These are phyloP conservation scores for Steinernema feltiae DNA, from an alignment of 1,140 invertebrate genomes.

Conservation along the genomic window DNA sequence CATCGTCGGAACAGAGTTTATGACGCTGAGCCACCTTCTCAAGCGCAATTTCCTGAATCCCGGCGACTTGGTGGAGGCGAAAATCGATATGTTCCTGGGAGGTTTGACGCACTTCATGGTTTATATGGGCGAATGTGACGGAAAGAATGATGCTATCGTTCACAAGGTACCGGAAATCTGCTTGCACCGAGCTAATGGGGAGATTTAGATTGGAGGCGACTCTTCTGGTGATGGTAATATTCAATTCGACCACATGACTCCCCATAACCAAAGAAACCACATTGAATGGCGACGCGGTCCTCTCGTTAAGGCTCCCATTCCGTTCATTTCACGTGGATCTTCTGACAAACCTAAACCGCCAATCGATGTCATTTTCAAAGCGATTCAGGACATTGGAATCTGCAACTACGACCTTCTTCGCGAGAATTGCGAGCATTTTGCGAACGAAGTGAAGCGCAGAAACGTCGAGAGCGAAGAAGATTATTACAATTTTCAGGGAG, in stretches of 20 bases:
- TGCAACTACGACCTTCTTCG: neutral
- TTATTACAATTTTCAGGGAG: too few species aligned
- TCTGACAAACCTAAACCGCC: too few species aligned
- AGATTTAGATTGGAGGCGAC: too few species aligned
- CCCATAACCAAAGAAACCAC: too few species aligned
- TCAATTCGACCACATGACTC: too few species aligned
- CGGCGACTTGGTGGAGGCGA: neutral
- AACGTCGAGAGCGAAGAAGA: too few species aligned
- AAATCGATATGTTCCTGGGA: neutral
- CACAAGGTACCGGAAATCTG: too few species aligned
- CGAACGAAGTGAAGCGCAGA: neutral
- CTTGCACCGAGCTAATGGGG: too few species aligned
- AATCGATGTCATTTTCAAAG: neutral
- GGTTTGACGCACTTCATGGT: neutral
- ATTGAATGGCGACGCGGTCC: too few species aligned
- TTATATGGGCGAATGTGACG: neutral
- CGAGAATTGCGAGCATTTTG: neutral
- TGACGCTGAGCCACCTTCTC: neutral
- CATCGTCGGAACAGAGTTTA: neutral
- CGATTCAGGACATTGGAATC: neutral
- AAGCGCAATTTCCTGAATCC: neutral
- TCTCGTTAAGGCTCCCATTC: too few species aligned
- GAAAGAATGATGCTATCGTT: neutral
- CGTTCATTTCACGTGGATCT: too few species aligned
- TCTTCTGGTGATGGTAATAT: too few species aligned